These are phyloP conservation scores for Brachyopa scutellaris DNA, from an alignment of 2,888 invertebrate genomes.

Conservation along the genomic window DNA sequence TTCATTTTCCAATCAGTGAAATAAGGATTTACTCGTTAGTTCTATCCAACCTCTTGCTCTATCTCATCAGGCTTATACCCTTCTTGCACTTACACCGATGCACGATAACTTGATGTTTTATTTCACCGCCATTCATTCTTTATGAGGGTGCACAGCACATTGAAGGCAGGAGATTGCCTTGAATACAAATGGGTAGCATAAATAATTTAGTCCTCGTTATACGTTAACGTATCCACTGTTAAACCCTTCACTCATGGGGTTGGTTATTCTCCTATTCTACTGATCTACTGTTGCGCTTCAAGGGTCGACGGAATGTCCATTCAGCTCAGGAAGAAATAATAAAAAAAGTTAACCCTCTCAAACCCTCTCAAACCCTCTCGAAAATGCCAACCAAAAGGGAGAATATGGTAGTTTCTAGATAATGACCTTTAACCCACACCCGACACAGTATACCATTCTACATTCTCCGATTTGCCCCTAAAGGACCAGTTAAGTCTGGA, in stretches of 20 bases:
- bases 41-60: too few relatives aligned
- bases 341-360: background rate
- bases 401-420: constrained; percentile 15
- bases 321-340: background rate
- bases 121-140: background rate
- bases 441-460: background rate
- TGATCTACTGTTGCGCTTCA: background rate
- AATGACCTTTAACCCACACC: constrained; percentile 26
- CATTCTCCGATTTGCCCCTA: background rate
- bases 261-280: background rate
- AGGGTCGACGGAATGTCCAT: constrained; percentile 2
- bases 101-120: background rate
- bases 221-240: background rate
- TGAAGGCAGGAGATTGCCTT: background rate
- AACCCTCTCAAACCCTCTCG: background rate
- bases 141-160: background rate
- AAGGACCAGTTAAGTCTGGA: constrained; percentile 50
- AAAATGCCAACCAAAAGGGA: background rate
- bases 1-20: too few relatives aligned
- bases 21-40: too few relatives aligned
- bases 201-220: constrained; percentile 21
- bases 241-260: background rate
- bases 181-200: constrained; percentile 33
- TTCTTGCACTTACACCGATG: background rate
- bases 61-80: too few relatives aligned